Percentiles rank a stretch among this genome's conserved stretches.
These are phyloP conservation scores for Rhinolophus ferrumequinum DNA, from an alignment of 2,113 vertebrate species.

Conservation along the genomic window DNA sequence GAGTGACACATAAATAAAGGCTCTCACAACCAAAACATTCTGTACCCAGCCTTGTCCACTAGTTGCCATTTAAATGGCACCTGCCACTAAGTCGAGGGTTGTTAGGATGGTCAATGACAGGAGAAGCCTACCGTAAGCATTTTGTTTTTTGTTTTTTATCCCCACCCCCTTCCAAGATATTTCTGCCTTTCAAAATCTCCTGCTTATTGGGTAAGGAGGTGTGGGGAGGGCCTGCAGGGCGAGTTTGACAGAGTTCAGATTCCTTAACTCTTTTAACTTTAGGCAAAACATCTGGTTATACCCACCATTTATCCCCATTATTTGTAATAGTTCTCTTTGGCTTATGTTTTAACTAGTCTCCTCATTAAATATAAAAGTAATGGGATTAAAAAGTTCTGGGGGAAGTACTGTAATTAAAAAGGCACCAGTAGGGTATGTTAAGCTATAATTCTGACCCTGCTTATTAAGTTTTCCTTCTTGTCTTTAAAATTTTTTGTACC, in stretches of 20 bases:
- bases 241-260: constrained; percentile 43
- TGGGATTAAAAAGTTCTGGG: constrained; percentile 72
- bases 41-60: neutral
- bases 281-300: constrained; percentile 74
- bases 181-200: constrained; percentile 28
- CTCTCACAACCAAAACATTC: neutral
- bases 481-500: constrained; percentile 52
- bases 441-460: constrained; percentile 63
- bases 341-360: constrained; percentile 73
- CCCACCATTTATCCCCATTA: constrained; percentile 67
- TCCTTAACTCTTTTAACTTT: constrained; percentile 70
- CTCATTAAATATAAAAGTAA: constrained; percentile 77
- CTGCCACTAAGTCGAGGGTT: neutral
- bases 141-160: neutral
- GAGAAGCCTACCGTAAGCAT: neutral
- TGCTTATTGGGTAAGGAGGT: neutral
- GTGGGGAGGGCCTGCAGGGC: neutral
- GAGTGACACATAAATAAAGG: neutral
- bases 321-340: constrained; percentile 74
- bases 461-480: constrained; percentile 62
- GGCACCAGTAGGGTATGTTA: constrained; percentile 62
- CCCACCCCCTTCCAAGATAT: neutral
- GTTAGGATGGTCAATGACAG: neutral
- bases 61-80: neutral
- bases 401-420: constrained; percentile 77